Evolutionary conservation across 53 echinoderm and acorn worm genomes (phyloP), one percentile per base, ranked within the genome.

Genomic region (Paracentrotus lividus): DNA sequence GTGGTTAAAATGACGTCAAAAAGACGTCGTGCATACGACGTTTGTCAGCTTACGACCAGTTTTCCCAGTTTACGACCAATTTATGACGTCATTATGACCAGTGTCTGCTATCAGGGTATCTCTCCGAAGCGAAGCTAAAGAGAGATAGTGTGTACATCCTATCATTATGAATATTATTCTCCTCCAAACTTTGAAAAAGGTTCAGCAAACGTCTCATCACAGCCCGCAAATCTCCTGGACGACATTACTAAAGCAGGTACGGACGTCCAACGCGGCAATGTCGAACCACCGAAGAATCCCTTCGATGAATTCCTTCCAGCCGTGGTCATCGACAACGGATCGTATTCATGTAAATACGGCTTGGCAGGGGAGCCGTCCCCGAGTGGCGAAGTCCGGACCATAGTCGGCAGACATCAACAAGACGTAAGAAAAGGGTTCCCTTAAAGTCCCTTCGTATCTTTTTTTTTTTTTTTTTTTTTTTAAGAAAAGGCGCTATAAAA

Each of bases 361-460:
- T 13, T 81, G 49, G 45, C 81, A 14, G 81, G 81, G 7, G 49
- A 81, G 8, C 26, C 47, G 49, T 81, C 44, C 9, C 49, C 49
- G 10, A 47, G 1, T 47, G 81, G 81, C 49, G 81, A 81, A 45
- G 81, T 81, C 49, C 47, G 47, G 47, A 81, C 81, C 81, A 81
- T 81, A 44, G 81, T 81, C 45, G 81, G 81, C 45, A 81, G 81
- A 47, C 81, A 81, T 47, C 81, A 81, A 47, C 81, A 81, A 47
- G 42, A 81, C 47, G 81, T 81, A 81, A 47, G 81, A 36, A 69
- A 69, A 16, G 5, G 12, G 0, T 20, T 57, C 20, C 57, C n/a
- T n/a, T n/a, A n/a, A n/a, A n/a, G n/a, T n/a, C n/a, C n/a, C n/a
- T n/a, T n/a, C n/a, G n/a, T n/a, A n/a, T n/a, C n/a, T n/a, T n/a